phyloP scores from a whole-genome alignment of 2,113 vertebrate species.

The Desmodus rotundus region DNA sequence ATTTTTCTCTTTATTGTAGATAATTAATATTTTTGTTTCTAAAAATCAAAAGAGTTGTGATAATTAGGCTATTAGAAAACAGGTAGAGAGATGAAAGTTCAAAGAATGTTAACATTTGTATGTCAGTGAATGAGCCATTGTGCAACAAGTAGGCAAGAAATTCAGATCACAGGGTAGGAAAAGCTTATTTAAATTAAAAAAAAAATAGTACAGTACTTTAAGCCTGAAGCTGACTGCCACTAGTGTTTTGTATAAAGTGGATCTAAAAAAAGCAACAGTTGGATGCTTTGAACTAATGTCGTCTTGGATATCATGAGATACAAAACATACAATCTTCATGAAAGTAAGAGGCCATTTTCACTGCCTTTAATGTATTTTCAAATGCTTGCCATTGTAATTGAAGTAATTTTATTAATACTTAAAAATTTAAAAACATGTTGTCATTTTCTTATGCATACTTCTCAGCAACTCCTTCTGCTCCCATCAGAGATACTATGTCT shows the following conservation, averaged over 20 bases:
- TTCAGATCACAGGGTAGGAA: background rate
- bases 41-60: background rate
- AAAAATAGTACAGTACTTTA: background rate
- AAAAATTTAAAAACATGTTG: background rate
- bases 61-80: conserved; percentile 13
- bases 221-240: background rate
- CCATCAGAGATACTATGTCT: background rate
- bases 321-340: background rate
- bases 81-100: background rate
- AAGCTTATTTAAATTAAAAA: background rate
- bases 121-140: background rate
- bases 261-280: background rate
- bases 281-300: background rate
- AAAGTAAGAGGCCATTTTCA: background rate
- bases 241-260: background rate
- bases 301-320: background rate
- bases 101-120: conserved; percentile 5
- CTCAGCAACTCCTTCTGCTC: background rate
- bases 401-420: background rate
- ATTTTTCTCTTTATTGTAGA: background rate
- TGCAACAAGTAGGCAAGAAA: background rate
- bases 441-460: background rate
- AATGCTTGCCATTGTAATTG: background rate
- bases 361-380: background rate
- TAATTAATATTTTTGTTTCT: background rate